These are phyloP conservation scores for Onychostruthus taczanowskii DNA, from an alignment of 2,113 vertebrate genomes.

Conservation along the genomic window DNA sequence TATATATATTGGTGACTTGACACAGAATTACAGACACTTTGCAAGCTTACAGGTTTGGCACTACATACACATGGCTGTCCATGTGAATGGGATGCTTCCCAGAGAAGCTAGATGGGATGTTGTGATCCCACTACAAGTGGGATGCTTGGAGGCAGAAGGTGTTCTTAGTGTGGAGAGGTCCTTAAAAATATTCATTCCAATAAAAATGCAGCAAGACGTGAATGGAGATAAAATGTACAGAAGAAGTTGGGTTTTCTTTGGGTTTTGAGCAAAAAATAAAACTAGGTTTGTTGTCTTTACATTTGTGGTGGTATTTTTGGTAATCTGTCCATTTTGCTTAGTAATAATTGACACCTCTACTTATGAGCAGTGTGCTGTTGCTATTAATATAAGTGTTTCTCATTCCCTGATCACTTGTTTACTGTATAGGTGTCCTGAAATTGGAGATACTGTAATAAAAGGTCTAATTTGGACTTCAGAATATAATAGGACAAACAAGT, in stretches of 20 bases:
- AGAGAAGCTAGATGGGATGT: rapidly evolving
- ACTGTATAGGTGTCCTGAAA: conserved; percentile 28
- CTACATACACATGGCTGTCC: not conserved
- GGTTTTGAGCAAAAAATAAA: not conserved
- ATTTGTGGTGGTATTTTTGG: not conserved
- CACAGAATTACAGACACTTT: not conserved
- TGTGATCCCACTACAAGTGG: not conserved
- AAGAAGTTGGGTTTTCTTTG: not conserved
- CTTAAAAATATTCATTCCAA: not conserved
- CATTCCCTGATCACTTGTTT: conserved; percentile 23
- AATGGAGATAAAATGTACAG: not conserved
- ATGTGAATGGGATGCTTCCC: not conserved
- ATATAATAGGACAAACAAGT: not conserved
- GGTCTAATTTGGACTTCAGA: not conserved
- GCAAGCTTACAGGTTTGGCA: not conserved
- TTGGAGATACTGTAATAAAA: conserved; percentile 21
- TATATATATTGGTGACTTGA: not conserved
- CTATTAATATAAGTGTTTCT: conserved; percentile 36
- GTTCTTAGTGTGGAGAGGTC: not conserved
- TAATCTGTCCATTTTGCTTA: not conserved
- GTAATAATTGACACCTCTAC: conserved; percentile 6
- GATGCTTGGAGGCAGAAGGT: not conserved
- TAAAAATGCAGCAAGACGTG: not conserved
- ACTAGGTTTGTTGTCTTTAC: not conserved
- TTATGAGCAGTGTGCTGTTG: not conserved